phyloP scores from a whole-genome alignment of 2,888 invertebrate genomes.

The Eupithecia exiguata region DNA sequence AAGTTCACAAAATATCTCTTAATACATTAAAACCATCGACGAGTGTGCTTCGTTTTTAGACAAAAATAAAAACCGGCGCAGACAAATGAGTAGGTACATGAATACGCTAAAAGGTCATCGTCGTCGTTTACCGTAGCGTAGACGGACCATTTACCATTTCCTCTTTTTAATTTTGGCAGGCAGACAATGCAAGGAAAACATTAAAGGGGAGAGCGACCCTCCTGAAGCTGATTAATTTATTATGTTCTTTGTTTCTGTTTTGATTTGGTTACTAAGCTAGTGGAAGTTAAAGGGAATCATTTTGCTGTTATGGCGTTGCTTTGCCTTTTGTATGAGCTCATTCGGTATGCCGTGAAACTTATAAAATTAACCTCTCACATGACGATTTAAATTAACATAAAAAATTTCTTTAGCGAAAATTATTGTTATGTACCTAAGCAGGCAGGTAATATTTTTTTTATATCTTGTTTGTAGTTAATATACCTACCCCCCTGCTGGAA shows the following conservation, averaged over 20 bases:
- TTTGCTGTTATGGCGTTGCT: slow-evolving; percentile 16
- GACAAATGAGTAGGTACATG: slow-evolving; percentile 16
- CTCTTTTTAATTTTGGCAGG: slow-evolving; percentile 80
- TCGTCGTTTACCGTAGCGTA: slow-evolving; percentile 66
- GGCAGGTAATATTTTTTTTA: background rate
- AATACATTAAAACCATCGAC: background rate
- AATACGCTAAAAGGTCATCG: slow-evolving; percentile 62
- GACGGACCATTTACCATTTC: slow-evolving; percentile 73
- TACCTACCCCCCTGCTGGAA: background rate
- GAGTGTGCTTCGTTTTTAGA: slow-evolving; percentile 1
- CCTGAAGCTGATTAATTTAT: slow-evolving; percentile 81
- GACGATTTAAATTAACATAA: background rate
- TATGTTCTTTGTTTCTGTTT: slow-evolving; percentile 80
- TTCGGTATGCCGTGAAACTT: background rate
- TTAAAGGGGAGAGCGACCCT: slow-evolving; percentile 77
- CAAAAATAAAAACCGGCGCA: slow-evolving; percentile 17
- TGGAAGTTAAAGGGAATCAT: slow-evolving; percentile 28
- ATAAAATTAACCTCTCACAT: background rate
- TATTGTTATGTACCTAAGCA: background rate
- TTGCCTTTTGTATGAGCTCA: background rate
- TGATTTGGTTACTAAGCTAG: slow-evolving; percentile 63
- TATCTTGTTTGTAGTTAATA: background rate
- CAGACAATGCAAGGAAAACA: slow-evolving; percentile 82
- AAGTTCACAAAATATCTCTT: background rate
- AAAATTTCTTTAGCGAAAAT: background rate